Conservation (phyloP, 1,140 invertebrate species). For the Cydia fagiglandana region DNA sequence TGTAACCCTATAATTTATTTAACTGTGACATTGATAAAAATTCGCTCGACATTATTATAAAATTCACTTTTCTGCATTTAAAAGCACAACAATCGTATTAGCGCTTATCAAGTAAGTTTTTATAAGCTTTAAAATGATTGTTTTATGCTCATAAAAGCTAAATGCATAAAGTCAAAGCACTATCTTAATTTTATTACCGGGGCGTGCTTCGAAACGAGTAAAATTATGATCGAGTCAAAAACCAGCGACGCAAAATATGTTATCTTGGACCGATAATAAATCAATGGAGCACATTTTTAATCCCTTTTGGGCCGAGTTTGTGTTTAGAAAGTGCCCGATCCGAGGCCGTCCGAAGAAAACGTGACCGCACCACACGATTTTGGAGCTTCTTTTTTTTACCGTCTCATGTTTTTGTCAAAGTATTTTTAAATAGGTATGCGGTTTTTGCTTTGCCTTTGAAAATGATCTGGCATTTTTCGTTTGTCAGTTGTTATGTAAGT, state of each 20-base stretch:
- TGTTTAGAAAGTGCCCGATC: neutral
- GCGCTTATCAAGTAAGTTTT: neutral
- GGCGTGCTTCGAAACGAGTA: neutral
- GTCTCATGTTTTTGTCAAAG: conserved; percentile 10
- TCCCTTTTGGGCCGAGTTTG: conserved; percentile 1
- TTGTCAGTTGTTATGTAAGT: too few species aligned
- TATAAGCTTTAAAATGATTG: neutral
- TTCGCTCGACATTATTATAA: neutral
- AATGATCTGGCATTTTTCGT: neutral
- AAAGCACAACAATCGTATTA: neutral
- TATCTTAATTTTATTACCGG: neutral
- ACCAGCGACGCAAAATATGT: conserved; percentile 5
- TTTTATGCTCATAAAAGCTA: neutral
- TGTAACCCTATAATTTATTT: neutral
- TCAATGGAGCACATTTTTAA: conserved; percentile 1
- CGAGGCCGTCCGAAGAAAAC: neutral
- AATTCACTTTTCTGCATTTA: neutral
- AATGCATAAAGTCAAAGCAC: neutral
- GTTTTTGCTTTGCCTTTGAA: neutral
- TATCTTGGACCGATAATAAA: conserved; percentile 7
- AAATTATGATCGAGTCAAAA: conserved; percentile 7
- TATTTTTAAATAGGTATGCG: conserved; percentile 2
- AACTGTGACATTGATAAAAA: neutral
- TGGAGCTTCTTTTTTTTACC: neutral
- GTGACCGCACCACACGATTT: conserved; percentile 3